Conservation (phyloP, 2,113 vertebrate species). For the Cavia aperea region DNA sequence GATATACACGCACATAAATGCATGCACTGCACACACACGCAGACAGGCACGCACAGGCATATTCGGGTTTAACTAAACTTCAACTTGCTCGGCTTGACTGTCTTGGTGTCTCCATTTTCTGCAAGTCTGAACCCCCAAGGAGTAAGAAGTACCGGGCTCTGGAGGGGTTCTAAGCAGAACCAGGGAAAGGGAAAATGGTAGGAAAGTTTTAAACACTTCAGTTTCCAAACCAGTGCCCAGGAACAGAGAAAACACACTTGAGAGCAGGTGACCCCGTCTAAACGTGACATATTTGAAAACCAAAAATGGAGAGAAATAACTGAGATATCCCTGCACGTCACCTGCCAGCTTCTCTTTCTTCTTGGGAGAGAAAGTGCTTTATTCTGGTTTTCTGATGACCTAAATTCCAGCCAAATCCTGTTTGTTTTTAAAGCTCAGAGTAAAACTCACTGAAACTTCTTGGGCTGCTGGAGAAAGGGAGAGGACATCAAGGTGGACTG, state of each 20-base stretch:
- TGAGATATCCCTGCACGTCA: background rate
- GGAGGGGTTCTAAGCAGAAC: background rate
- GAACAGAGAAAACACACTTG: background rate
- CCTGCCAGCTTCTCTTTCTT: background rate
- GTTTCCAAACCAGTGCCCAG: background rate
- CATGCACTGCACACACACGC: background rate
- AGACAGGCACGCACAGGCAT: background rate
- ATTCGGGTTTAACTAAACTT: constrained; percentile 13
- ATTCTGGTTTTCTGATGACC: background rate
- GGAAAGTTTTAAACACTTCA: background rate
- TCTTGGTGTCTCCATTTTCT: background rate
- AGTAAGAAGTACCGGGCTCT: background rate
- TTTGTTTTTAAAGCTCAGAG: constrained; percentile 29
- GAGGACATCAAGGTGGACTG: constrained; percentile 39
- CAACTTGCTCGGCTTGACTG: background rate
- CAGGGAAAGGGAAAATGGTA: background rate
- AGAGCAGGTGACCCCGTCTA: background rate
- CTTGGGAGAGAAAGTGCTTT: background rate
- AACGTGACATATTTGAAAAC: background rate
- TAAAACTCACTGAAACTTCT: constrained; percentile 21
- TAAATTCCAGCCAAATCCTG: constrained; percentile 28
- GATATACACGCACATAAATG: background rate
- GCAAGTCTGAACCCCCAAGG: background rate
- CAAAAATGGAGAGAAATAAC: background rate
- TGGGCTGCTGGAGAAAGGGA: background rate